Evolutionary conservation across 2,113 vertebrate genomes (phyloP), one percentile per base, ranked within the genome.

Genomic region (Anolis carolinensis): DNA sequence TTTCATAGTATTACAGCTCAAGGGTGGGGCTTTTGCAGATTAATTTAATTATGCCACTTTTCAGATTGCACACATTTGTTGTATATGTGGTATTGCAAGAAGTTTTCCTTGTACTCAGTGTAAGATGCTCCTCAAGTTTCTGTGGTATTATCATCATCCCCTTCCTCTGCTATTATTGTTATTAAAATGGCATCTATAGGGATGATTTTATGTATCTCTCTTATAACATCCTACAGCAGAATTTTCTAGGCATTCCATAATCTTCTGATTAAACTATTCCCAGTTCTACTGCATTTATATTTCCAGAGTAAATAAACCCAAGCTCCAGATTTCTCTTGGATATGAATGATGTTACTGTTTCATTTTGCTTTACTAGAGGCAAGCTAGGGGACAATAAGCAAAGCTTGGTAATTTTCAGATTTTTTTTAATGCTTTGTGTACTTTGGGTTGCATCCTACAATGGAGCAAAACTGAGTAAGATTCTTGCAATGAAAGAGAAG

Each of bases 381-480:
- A 83, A 85, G 84, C 30, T 16, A 88, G 85, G 86, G 82, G 80
- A 79, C 44, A 6, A 77, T 90, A 85, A 63, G 79, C 68, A 30
- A 62, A 90, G 85, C 87, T 92, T 0, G 73, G 90, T 92, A 7
- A 89, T 93, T 93, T 95, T 84, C 85, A 94, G 86, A n/a, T 88
- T 18, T 92, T 93, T 88, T 89, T 89, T 87, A 87, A 76, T 72
- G 34, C 10, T 0, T 84, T 85, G 36, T 92, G 55, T 90, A 86
- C 70, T 63, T 52, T 90, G 89, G 85, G 88, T 92, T 87, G 70
- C 89, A 84, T 89, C 88, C 92, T 82, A 14, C 82, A 92, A 87
- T 13, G 5, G 90, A 93, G 88, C 86, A 89, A 93, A 93, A 89
- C 7, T 75, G 93, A 93, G 80, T 48, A 92, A 72, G 87, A 89